A percentile compares a stretch with the other conserved stretches of the same genome.
Evolutionary conservation across 2,888 invertebrate genomes (phyloP).

Genomic region (Ischnura elegans): DNA sequence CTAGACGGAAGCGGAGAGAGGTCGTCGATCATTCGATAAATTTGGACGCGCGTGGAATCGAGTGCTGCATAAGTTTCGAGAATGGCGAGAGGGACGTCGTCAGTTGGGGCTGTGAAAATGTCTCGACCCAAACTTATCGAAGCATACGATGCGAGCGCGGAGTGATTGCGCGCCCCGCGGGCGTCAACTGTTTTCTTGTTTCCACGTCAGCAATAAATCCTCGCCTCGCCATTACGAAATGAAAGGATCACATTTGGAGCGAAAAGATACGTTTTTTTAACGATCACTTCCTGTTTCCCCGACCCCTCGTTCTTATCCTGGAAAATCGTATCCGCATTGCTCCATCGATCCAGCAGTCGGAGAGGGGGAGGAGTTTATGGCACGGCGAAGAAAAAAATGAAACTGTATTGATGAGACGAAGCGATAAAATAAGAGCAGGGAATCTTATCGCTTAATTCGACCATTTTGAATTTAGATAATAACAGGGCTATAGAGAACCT

Average conservation of each 20-base stretch:
- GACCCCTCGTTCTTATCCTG: neutral
- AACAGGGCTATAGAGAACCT: neutral
- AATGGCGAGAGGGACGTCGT: no score
- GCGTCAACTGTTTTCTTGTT: neutral
- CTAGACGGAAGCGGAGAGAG: no score
- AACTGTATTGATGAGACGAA: neutral
- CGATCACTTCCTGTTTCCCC: neutral
- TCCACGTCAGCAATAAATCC: neutral
- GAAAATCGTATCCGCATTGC: neutral
- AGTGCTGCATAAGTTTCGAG: no score
- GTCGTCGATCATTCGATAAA: no score
- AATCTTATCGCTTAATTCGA: neutral
- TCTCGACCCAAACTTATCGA: no score
- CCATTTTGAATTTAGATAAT: conserved; percentile 27
- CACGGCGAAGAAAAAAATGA: neutral
- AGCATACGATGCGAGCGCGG: no score
- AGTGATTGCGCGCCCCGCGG: neutral
- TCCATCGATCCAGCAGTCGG: neutral
- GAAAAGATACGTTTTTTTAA: neutral
- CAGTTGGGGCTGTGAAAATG: no score
- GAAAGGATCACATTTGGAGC: neutral
- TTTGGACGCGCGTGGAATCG: no score
- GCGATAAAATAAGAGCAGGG: neutral
- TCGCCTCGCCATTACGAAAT: neutral
- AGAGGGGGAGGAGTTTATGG: neutral